phyloP scores from a whole-genome alignment of 53 echinoderm and acorn worm genomes.

The Paracentrotus lividus region DNA sequence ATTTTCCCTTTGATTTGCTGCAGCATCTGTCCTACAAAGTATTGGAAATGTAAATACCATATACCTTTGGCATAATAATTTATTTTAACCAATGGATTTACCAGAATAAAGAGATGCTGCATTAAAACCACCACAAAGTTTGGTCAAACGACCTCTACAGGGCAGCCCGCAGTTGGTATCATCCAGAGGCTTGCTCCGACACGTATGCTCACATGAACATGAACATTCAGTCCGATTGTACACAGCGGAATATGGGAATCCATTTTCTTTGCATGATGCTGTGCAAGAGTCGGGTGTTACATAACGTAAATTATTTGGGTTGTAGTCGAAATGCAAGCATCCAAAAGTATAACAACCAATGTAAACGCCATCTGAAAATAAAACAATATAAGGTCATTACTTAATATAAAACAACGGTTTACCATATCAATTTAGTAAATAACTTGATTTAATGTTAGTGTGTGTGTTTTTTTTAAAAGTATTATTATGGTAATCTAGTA shows the following conservation, averaged over 20 bases:
- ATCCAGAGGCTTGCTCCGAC: neutral
- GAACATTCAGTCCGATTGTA: neutral
- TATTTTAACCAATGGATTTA: neutral
- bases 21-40: too few relatives aligned
- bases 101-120: neutral
- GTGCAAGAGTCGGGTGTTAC: slow-evolving; percentile 7
- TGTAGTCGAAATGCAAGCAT: neutral
- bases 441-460: too few relatives aligned
- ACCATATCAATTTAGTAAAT: too few relatives aligned
- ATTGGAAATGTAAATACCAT: too few relatives aligned
- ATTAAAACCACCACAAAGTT: neutral
- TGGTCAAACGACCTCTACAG: neutral
- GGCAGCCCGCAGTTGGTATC: neutral
- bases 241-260: neutral
- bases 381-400: too few relatives aligned
- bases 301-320: neutral
- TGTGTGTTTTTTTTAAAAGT: too few relatives aligned
- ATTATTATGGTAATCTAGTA: too few relatives aligned
- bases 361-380: neutral
- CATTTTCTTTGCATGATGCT: neutral
- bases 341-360: neutral
- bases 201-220: neutral
- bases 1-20: neutral
- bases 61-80: neutral
- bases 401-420: too few relatives aligned